A percentile compares a stretch with the other conserved stretches of the same genome.
Evolutionary conservation across 2,888 invertebrate genomes (phyloP).

Genomic region (Mythimna impura): DNA sequence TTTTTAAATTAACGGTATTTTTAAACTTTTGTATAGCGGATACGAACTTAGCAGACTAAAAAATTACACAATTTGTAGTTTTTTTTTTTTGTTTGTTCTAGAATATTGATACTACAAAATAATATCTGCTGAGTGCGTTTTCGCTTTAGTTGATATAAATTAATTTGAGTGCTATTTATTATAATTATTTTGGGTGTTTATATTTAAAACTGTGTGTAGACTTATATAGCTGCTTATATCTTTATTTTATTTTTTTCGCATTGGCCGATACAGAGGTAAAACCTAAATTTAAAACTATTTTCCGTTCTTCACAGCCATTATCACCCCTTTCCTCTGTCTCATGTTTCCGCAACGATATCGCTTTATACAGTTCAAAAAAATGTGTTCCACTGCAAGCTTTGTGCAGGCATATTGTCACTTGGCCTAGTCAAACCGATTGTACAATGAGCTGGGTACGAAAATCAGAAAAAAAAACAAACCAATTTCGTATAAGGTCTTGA

Average conservation of each 20-base stretch:
- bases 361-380: slow-evolving; percentile 24
- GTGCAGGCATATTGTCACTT: neutral
- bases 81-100: neutral
- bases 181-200: slow-evolving; percentile 31
- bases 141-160: neutral
- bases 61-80: too few relatives aligned
- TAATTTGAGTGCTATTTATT: slow-evolving; percentile 1
- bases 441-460: too few relatives aligned
- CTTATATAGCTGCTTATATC: slow-evolving; percentile 70
- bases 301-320: slow-evolving; percentile 75
- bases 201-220: slow-evolving; percentile 43
- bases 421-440: too few relatives aligned
- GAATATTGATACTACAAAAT: neutral
- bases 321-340: slow-evolving; percentile 73
- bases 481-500: too few relatives aligned
- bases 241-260: slow-evolving; percentile 79
- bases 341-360: slow-evolving; percentile 62
- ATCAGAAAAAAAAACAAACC: too few relatives aligned
- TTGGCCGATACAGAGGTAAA: slow-evolving; percentile 88
- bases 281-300: slow-evolving; percentile 70
- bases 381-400: neutral
- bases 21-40: neutral
- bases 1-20: neutral
- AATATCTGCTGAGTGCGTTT: slow-evolving; percentile 4
- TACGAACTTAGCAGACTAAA: neutral